Conservation (phyloP, 2,113 vertebrate species). For the Epinephelus lanceolatus region DNA sequence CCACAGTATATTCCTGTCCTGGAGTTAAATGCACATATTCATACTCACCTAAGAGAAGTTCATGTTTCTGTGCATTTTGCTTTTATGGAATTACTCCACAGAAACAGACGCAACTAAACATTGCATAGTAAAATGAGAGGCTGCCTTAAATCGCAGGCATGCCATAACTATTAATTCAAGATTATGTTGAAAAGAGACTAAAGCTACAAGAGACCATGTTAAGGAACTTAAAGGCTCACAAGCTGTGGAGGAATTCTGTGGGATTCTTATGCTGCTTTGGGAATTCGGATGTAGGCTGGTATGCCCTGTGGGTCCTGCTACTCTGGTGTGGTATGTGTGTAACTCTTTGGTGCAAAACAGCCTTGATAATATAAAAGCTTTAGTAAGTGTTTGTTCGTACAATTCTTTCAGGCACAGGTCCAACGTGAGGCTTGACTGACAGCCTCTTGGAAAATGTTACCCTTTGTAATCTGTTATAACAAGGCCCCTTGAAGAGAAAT, state of each 20-base stretch:
- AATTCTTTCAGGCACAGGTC: neutral
- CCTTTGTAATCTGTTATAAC: constrained; percentile 9
- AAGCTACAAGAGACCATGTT: constrained; percentile 24
- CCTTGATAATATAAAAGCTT: neutral
- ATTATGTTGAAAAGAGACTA: constrained; percentile 35
- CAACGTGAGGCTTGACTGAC: neutral
- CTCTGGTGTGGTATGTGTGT: constrained; percentile 7
- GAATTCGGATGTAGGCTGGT: constrained; percentile 37
- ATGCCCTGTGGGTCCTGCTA: neutral
- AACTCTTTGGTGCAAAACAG: neutral
- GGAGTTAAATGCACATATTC: neutral
- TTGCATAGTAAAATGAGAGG: neutral
- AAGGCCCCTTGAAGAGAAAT: neutral
- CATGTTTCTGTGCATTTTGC: neutral
- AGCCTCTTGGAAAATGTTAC: neutral
- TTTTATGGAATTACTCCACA: neutral
- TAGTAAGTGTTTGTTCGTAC: neutral
- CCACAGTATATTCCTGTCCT: neutral
- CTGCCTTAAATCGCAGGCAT: neutral
- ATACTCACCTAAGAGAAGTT: neutral
- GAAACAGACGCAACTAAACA: neutral
- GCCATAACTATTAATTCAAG: constrained; percentile 4
- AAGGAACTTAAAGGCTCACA: constrained; percentile 46
- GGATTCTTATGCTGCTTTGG: constrained; percentile 20
- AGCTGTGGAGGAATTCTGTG: constrained; percentile 43